Evolutionary conservation across 2,113 vertebrate species (phyloP).

Genomic region (Stomatorhinus ivindoensis): DNA sequence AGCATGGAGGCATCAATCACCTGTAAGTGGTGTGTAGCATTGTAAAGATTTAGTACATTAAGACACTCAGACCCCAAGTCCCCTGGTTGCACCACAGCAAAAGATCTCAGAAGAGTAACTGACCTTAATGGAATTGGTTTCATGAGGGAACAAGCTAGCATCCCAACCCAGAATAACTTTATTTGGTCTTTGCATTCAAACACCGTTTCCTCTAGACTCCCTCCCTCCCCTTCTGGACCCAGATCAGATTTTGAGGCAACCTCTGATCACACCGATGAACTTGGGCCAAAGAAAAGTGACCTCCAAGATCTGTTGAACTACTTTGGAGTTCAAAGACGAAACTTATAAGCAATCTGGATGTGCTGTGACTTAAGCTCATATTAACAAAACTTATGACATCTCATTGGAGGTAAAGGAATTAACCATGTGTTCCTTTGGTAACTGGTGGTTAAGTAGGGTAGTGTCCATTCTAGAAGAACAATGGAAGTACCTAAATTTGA

Average conservation of each 20-base stretch:
- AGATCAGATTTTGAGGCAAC: background rate
- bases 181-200: background rate
- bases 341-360: background rate
- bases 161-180: background rate
- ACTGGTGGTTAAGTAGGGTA: background rate
- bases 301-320: slow-evolving; percentile 5
- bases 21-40: background rate
- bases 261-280: background rate
- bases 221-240: background rate
- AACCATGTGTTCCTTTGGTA: background rate
- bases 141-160: slow-evolving; percentile 10
- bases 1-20: background rate
- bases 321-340: background rate
- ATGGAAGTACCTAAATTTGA: background rate
- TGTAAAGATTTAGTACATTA: background rate
- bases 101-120: slow-evolving; percentile 31
- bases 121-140: slow-evolving; percentile 42
- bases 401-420: background rate
- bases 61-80: slow-evolving; percentile 28
- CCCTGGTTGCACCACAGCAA: slow-evolving; percentile 32
- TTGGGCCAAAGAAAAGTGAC: background rate
- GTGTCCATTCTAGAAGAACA: background rate
- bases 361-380: background rate
- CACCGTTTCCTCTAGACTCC: background rate
- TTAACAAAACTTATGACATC: background rate